Base-by-base conservation (phyloP, 2,888 invertebrate species). In the Ctenicera cuprea region DNA sequence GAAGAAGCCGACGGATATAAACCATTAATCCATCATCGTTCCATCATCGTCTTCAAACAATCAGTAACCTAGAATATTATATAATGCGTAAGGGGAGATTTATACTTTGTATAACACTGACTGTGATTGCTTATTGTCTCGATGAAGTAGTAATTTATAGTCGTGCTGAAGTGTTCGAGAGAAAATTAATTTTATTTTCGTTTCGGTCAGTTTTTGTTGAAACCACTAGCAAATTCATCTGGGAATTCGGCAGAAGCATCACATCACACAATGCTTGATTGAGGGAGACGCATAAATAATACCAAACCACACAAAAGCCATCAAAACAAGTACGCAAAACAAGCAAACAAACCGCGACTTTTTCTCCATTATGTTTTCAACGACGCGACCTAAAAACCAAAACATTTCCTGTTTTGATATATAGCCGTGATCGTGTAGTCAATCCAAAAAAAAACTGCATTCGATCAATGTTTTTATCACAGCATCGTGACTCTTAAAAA, bases 11-110 rank as follows among this genome's bases (percentile, higher is more conserved):
- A 45, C 54, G 67, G 67, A 67, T 67, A 67, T 59, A 67, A 67
- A 16, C 67, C 67, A 67, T 67, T 67, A 67, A 67, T 67, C 67
- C 67, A 67, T 67, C 67, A 64, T 64, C 64, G 50, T 50, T 67
- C 67, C 67, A 67, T 67, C 67, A 48, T 50, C 64, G 30, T 57
- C 63, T 67, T 67, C 67, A 26, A 66, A 54, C 65, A 38, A 45
- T 67, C 52, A 66, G 20, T 43, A 67, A 54, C 54, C 57, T 33
- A 43, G 57, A 67, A 45, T 59, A 57, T 57, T 57, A 57, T 45
- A 30, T 67, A 67, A 57, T 67, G 41, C 33, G 45, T 33, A 59
- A 59, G 59, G 57, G 54, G 59, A 37, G 59, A 59, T 59, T 18
- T 59, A 59, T 59, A 38, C 38, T 59, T 59, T 18, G 33, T 33